Evolutionary conservation across 2,888 invertebrate species (phyloP).

Genomic region (Punctoribates punctum): DNA sequence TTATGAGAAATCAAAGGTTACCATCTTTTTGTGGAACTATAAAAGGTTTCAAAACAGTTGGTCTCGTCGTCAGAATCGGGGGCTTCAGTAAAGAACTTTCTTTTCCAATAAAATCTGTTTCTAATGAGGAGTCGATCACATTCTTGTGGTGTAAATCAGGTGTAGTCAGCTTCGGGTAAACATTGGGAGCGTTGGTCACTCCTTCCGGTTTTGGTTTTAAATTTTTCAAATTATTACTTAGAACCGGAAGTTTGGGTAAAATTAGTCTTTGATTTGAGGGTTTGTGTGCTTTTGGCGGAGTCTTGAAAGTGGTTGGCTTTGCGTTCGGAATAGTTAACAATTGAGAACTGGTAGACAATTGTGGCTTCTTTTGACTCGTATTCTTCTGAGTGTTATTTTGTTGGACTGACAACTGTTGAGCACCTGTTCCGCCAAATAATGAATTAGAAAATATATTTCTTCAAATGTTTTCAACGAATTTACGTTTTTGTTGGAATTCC

Average conservation of each 20-base stretch:
- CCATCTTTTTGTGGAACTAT: neutral
- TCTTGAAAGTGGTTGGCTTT: neutral
- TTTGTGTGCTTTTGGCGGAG: neutral
- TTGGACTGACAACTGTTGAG: neutral
- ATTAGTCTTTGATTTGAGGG: neutral
- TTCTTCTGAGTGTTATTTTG: no score
- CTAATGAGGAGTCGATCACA: neutral
- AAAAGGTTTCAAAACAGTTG: neutral
- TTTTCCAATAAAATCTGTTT: neutral
- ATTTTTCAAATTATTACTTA: neutral
- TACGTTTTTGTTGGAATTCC: conserved; percentile 23
- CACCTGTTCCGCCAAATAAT: neutral
- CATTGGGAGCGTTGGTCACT: neutral
- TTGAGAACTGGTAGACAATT: neutral
- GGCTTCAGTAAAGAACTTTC: conserved; percentile 6
- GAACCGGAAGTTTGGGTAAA: neutral
- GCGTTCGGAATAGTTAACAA: neutral
- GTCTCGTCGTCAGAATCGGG: conserved; percentile 19
- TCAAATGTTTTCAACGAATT: neutral
- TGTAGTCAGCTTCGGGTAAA: neutral
- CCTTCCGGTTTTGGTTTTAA: neutral
- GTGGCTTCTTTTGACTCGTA: no score
- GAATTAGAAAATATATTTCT: neutral
- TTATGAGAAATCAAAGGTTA: neutral
- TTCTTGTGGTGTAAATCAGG: conserved; percentile 15